phyloP scores from a whole-genome alignment of 1,140 invertebrate species.

The Drosophila cardini region DNA sequence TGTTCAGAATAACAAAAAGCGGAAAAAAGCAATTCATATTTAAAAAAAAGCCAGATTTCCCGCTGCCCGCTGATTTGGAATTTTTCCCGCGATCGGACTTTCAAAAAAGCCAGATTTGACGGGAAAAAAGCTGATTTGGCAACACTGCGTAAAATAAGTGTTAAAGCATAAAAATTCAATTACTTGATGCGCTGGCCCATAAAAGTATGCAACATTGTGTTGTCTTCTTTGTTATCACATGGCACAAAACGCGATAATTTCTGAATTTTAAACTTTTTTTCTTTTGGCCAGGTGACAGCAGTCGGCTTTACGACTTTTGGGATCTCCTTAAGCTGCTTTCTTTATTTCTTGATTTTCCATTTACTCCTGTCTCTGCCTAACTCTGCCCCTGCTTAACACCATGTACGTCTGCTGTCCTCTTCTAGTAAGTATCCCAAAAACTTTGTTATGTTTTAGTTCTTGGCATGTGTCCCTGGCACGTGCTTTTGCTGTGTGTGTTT shows the following conservation, averaged over 20 bases:
- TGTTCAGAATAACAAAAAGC: too few relatives aligned
- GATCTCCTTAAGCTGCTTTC: constrained; percentile 38
- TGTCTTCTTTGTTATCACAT: not conserved
- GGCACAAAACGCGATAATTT: constrained; percentile 1
- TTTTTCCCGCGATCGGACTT: too few relatives aligned
- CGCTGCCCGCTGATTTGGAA: too few relatives aligned
- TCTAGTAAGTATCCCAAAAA: constrained; percentile 24
- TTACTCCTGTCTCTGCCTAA: not conserved
- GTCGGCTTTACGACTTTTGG: constrained; percentile 42
- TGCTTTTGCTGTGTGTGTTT: constrained; percentile 14
- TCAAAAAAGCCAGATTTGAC: too few relatives aligned
- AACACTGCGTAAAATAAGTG: constrained; percentile 8
- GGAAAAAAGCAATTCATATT: too few relatives aligned
- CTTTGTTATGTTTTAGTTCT: constrained; percentile 30
- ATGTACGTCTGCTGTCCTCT: not conserved
- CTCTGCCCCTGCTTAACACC: constrained; percentile 3
- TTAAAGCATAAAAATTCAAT: constrained; percentile 35
- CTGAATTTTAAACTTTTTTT: constrained; percentile 17
- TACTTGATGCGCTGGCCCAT: constrained; percentile 24
- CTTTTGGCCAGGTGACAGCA: constrained; percentile 28
- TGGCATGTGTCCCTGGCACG: constrained; percentile 33
- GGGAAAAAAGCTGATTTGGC: too few relatives aligned
- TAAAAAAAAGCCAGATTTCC: too few relatives aligned
- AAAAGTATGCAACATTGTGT: constrained; percentile 40
- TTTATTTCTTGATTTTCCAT: constrained; percentile 41